These are phyloP conservation scores for Hydractinia symbiolongicarpus DNA, from an alignment of 30 jellyfish, hydroid and myxozoan genomes.

Conservation along the genomic window DNA sequence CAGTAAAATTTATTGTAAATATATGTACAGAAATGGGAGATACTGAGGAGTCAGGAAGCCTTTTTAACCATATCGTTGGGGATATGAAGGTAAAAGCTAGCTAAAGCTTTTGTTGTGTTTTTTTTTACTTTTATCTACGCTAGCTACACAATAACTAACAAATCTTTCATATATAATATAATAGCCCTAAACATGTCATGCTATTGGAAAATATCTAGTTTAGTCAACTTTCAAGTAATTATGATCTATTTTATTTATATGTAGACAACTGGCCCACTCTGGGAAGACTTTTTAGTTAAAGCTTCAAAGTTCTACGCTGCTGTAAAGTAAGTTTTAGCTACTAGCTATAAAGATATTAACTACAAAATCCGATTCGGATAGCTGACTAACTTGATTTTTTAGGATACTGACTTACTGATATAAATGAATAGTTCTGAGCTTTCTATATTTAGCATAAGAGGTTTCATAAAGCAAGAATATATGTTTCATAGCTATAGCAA, in stretches of 20 bases:
- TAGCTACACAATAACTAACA: too few species aligned
- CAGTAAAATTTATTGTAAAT: too few species aligned
- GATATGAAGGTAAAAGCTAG: slow-evolving; percentile 78
- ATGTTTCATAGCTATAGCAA: too few species aligned
- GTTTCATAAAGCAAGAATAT: too few species aligned
- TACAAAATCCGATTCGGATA: background rate
- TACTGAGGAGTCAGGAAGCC: slow-evolving; percentile 80
- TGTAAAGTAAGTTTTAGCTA: slow-evolving; percentile 58
- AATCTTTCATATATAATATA: too few species aligned
- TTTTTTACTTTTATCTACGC: too few species aligned
- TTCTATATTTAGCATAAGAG: too few species aligned
- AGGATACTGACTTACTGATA: background rate
- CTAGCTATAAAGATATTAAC: background rate
- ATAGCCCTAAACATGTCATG: too few species aligned
- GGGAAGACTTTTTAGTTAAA: slow-evolving; percentile 88
- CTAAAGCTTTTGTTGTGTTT: too few species aligned
- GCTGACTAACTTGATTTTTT: background rate
- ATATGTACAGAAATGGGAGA: slow-evolving; percentile 59
- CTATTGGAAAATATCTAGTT: too few species aligned
- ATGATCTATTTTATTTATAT: background rate
- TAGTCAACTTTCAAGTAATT: too few species aligned
- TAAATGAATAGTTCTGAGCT: too few species aligned
- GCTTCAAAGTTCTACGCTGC: slow-evolving; percentile 88
- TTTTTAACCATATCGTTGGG: slow-evolving; percentile 58
- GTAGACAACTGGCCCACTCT: slow-evolving; percentile 78